Conservation (phyloP, 2,888 invertebrate genomes). For the Dermolepida albohirtum region DNA sequence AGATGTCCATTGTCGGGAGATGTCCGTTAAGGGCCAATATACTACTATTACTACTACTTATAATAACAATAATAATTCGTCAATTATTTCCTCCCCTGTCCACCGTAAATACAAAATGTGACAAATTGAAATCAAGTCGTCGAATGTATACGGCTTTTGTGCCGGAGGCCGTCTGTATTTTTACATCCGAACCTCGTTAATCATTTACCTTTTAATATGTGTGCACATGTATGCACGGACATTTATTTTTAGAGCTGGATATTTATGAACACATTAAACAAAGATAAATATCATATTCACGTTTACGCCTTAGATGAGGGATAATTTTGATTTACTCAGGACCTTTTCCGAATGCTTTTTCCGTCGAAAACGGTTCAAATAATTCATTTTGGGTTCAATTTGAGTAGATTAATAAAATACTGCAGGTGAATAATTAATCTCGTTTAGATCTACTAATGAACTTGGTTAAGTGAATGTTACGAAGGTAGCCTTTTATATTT, state of each 20-base stretch:
- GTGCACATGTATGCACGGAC: background rate
- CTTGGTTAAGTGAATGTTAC: too few species aligned
- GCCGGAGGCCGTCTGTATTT: conserved; percentile 23
- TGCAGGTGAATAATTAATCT: too few species aligned
- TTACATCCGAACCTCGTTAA: conserved; percentile 37
- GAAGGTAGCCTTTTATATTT: too few species aligned
- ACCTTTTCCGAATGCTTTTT: background rate
- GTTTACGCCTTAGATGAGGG: conserved; percentile 5
- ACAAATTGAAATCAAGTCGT: conserved; percentile 22
- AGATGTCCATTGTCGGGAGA: too few species aligned
- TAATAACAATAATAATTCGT: too few species aligned
- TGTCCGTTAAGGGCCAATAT: too few species aligned
- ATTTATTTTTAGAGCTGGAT: conserved; percentile 23
- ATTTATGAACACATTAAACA: conserved; percentile 32
- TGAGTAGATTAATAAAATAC: too few species aligned
- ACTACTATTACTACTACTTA: too few species aligned
- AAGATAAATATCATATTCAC: conserved; percentile 27
- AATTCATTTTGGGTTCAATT: too few species aligned
- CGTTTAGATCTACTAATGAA: too few species aligned
- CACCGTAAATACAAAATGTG: background rate
- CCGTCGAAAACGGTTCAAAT: background rate
- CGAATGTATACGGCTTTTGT: conserved; percentile 13
- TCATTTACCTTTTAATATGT: conserved; percentile 29
- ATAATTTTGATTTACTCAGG: conserved; percentile 19
- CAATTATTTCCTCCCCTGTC: too few species aligned